Percentiles rank a stretch among this genome's conserved stretches.
These are phyloP conservation scores for Drosophila oshimai DNA, from an alignment of 1,140 invertebrate genomes.

Conservation along the genomic window DNA sequence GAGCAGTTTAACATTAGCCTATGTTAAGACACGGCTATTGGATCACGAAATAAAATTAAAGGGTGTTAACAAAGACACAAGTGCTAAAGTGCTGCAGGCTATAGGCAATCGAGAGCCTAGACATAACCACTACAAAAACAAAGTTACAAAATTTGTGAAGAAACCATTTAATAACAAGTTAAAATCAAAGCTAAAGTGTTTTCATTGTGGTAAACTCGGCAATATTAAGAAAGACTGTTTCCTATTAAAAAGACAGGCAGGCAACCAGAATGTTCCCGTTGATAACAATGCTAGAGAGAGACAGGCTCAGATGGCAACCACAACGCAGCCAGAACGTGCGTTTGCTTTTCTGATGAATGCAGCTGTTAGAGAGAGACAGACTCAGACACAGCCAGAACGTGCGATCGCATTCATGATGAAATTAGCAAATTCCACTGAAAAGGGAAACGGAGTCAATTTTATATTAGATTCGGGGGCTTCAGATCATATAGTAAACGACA, in stretches of 20 bases:
- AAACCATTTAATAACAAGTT: neutral
- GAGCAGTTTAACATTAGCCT: slow-evolving; percentile 9
- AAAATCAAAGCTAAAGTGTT: slow-evolving; percentile 23
- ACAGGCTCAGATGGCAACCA: slow-evolving; percentile 18
- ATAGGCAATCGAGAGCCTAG: slow-evolving; percentile 3
- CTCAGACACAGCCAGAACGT: neutral
- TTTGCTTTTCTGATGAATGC: slow-evolving; percentile 36
- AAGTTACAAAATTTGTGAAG: slow-evolving; percentile 7
- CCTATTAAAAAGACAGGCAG: slow-evolving; percentile 40
- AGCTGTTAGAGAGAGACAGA: neutral
- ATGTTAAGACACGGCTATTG: slow-evolving; percentile 16
- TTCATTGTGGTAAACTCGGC: slow-evolving; percentile 49
- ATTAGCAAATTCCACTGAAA: slow-evolving; percentile 2
- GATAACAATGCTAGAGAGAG: slow-evolving; percentile 15
- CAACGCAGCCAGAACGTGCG: neutral
- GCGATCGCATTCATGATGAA: slow-evolving; percentile 1
- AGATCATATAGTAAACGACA: slow-evolving; percentile 60
- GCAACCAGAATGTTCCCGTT: neutral
- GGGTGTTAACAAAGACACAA: slow-evolving; percentile 6
- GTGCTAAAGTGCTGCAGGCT: neutral
- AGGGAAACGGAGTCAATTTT: slow-evolving; percentile 35
- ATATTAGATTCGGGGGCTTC: slow-evolving; percentile 55
- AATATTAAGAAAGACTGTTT: slow-evolving; percentile 55
- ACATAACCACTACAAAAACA: neutral
- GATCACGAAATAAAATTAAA: slow-evolving; percentile 19